Evolutionary conservation across 1,140 invertebrate genomes (phyloP).

Genomic region (Lineus longissimus): DNA sequence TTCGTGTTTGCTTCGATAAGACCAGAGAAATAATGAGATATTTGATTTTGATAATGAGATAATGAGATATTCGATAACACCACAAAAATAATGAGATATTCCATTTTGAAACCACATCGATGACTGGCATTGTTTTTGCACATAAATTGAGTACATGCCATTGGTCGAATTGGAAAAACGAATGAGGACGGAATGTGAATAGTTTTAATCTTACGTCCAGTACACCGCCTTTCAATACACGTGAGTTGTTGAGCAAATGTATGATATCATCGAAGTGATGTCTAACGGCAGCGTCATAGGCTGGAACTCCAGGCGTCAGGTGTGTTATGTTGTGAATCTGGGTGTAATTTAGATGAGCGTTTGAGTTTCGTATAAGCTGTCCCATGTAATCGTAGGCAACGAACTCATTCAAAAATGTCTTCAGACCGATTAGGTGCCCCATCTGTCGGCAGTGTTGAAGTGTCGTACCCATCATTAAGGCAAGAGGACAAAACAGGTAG

Average conservation of each 20-base stretch:
- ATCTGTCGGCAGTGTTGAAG: conserved; percentile 40
- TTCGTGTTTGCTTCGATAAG: no score
- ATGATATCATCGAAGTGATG: conserved; percentile 22
- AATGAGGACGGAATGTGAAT: neutral
- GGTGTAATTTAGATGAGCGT: conserved; percentile 17
- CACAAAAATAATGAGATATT: no score
- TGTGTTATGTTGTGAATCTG: conserved; percentile 7
- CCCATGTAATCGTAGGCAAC: conserved; percentile 42
- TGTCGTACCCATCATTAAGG: conserved; percentile 42
- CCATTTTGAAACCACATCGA: no score
- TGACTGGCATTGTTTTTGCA: no score
- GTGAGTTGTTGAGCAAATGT: conserved; percentile 14
- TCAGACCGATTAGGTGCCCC: conserved; percentile 45
- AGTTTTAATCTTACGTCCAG: conserved; percentile 27
- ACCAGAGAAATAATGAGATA: no score
- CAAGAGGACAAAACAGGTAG: conserved; percentile 47
- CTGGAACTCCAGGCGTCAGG: conserved; percentile 6
- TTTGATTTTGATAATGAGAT: no score
- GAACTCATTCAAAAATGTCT: conserved; percentile 52
- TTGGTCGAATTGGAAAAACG: no score
- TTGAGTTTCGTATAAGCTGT: conserved; percentile 29
- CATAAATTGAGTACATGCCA: no score
- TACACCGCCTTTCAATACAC: conserved; percentile 26
- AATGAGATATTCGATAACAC: no score
- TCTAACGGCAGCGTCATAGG: conserved; percentile 4